Percentiles rank a stretch among this genome's conserved stretches.
Evolutionary conservation across 2,888 invertebrate genomes (phyloP).

Genomic region (Phengaris arion): DNA sequence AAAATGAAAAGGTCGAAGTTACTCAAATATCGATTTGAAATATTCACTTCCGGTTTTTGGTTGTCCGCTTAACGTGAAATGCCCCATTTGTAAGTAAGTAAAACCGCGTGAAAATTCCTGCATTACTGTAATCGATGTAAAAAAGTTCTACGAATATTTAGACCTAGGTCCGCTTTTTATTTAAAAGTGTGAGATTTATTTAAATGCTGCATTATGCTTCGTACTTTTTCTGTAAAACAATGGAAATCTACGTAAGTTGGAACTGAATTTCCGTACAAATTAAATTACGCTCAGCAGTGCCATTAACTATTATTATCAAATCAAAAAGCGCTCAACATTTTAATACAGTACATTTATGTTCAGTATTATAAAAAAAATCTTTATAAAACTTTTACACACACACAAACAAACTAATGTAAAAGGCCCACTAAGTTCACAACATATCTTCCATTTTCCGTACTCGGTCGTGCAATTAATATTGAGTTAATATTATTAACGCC

Average conservation of each 20-base stretch:
- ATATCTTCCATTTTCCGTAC: neutral
- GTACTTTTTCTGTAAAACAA: neutral
- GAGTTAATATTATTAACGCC: constrained; percentile 4
- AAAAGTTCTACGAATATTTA: neutral
- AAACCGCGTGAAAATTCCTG: neutral
- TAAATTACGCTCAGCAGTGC: neutral
- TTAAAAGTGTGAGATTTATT: neutral
- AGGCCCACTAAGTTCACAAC: neutral
- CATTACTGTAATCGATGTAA: neutral
- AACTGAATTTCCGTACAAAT: neutral
- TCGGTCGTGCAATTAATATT: neutral
- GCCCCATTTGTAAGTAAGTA: neutral
- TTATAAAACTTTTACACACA: neutral
- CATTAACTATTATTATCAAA: neutral
- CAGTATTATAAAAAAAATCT: neutral
- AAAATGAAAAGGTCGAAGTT: too few relatives aligned
- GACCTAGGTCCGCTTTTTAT: neutral
- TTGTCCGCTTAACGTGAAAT: too few relatives aligned
- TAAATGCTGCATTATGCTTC: neutral
- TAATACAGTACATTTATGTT: neutral
- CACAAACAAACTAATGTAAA: neutral
- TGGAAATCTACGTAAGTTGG: neutral
- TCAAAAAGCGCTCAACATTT: neutral
- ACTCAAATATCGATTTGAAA: too few relatives aligned
- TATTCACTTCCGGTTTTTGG: too few relatives aligned